phyloP scores from a whole-genome alignment of 2,113 vertebrate species.

The Dromaius novaehollandiae region DNA sequence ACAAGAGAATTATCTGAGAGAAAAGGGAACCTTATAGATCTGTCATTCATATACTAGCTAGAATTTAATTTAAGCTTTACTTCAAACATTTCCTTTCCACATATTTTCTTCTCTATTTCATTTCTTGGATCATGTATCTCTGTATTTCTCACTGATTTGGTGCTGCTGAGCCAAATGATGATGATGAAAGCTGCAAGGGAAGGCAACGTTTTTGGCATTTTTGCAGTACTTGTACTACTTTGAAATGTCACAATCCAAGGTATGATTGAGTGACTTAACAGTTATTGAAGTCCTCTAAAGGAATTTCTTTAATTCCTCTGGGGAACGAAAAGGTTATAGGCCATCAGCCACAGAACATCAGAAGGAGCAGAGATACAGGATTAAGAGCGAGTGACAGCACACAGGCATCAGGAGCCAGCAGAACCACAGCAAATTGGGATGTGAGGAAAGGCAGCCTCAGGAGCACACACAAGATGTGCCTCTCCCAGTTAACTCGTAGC shows the following conservation, averaged over 20 bases:
- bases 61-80: conserved; percentile 59
- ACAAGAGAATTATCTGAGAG: conserved; percentile 33
- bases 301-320: conserved; percentile 18
- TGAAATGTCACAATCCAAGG: conserved; percentile 38
- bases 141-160: not conserved
- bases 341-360: not conserved
- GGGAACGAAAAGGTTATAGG: not conserved
- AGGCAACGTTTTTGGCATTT: not conserved
- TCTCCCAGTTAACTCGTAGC: not conserved
- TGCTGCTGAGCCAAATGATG: conserved; percentile 38
- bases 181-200: conserved; percentile 49
- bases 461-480: not conserved
- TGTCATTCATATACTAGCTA: conserved; percentile 22
- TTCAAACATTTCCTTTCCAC: conserved; percentile 47
- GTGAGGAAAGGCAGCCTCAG: not conserved
- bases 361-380: not conserved
- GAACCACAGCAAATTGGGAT: not conserved
- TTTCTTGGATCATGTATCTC: conserved; percentile 35
- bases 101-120: conserved; percentile 61
- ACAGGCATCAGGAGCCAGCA: not conserved
- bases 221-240: conserved; percentile 48
- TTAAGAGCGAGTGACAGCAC: not conserved
- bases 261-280: conserved; percentile 53
- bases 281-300: conserved; percentile 1
- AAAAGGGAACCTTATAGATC: conserved; percentile 38